These are phyloP conservation scores for Timema cristinae DNA, from an alignment of 2,888 invertebrate species.

Conservation along the genomic window DNA sequence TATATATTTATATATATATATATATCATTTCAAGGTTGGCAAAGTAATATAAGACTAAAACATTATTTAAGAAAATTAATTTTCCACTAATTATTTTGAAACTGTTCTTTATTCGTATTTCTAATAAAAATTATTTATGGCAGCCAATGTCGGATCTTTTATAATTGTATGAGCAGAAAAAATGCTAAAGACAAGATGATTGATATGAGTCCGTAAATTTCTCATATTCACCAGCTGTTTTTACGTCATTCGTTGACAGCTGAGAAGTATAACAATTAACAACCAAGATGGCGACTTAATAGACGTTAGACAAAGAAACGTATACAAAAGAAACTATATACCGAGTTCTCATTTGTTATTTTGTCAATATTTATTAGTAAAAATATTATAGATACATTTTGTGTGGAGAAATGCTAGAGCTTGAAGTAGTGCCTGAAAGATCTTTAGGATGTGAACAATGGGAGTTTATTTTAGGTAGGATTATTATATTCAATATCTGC, in stretches of 20 bases:
- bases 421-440: slow-evolving; percentile 94
- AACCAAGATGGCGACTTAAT: slow-evolving; percentile 45
- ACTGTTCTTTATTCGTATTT: too few relatives aligned
- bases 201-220: slow-evolving; percentile 19
- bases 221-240: slow-evolving; percentile 32
- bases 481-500: slow-evolving; percentile 35
- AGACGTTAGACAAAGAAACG: slow-evolving; percentile 41
- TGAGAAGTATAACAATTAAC: slow-evolving; percentile 38
- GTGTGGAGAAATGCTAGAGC: slow-evolving; percentile 73
- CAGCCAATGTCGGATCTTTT: too few relatives aligned
- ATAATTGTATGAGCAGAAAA: neutral
- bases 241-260: slow-evolving; percentile 34
- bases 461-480: slow-evolving; percentile 94
- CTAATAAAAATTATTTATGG: too few relatives aligned
- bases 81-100: too few relatives aligned
- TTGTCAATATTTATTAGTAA: slow-evolving; percentile 16
- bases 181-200: neutral
- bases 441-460: slow-evolving; percentile 95
- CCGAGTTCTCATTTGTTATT: slow-evolving; percentile 28
- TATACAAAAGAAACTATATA: slow-evolving; percentile 38
- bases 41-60: too few relatives aligned
- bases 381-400: slow-evolving; percentile 35
- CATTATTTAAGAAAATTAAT: too few relatives aligned
- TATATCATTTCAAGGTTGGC: too few relatives aligned
- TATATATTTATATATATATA: too few relatives aligned